A percentile compares a stretch with the other conserved stretches of the same genome.
Conservation (phyloP, 2,888 invertebrate species). For the Tetranychus piercei region DNA sequence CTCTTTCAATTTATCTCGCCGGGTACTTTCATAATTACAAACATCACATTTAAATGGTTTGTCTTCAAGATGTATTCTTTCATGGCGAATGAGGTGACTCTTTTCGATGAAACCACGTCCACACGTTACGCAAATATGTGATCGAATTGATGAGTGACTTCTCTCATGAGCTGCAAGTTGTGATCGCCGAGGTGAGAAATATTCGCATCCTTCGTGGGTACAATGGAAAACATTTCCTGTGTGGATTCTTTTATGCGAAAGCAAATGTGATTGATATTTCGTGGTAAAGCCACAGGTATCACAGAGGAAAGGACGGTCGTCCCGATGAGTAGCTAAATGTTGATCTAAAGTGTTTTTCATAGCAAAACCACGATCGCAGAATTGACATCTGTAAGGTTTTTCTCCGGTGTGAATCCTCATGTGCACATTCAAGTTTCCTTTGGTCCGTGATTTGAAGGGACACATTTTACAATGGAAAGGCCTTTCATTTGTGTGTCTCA, state of each 20-base stretch:
- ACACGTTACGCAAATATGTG: constrained; percentile 42
- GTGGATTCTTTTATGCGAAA: constrained; percentile 46
- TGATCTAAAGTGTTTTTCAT: constrained; percentile 43
- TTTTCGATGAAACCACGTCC: constrained; percentile 48
- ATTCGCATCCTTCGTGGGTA: constrained; percentile 43
- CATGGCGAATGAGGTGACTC: constrained; percentile 47
- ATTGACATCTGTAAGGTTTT: constrained; percentile 41
- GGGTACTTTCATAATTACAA: constrained; percentile 46
- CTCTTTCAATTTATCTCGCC: constrained; percentile 47
- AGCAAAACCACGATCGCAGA: constrained; percentile 42
- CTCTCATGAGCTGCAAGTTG: constrained; percentile 47
- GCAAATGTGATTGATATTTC: constrained; percentile 46
- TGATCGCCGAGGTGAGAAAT: constrained; percentile 45
- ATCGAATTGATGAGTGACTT: constrained; percentile 39
- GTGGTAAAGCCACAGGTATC: constrained; percentile 49
- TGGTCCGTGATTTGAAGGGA: constrained; percentile 41
- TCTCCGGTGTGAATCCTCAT: constrained; percentile 42
- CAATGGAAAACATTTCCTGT: constrained; percentile 45
- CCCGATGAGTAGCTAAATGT: constrained; percentile 41
- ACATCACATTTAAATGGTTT: constrained; percentile 40
- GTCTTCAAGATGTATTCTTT: constrained; percentile 45
- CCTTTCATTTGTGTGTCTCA: constrained; percentile 39
- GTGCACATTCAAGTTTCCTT: constrained; percentile 43
- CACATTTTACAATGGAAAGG: constrained; percentile 40
- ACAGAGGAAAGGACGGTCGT: constrained; percentile 43